A percentile compares a stretch with the other conserved stretches of the same genome.
phyloP scores from a whole-genome alignment of 1,140 invertebrate species.

The Zophobas morio region DNA sequence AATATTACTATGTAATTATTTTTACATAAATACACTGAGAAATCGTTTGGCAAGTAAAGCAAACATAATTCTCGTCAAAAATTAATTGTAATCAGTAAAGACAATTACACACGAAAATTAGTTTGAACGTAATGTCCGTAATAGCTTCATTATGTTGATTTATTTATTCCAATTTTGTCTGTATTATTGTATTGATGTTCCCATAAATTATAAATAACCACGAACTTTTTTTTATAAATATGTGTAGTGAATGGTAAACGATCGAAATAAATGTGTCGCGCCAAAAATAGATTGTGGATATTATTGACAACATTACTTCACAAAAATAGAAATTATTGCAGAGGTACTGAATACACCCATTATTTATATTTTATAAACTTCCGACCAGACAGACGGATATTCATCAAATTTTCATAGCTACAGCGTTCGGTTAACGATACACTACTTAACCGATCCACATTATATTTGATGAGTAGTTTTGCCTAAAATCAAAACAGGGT shows the following conservation, averaged over 20 bases:
- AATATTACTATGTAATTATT: too few species aligned
- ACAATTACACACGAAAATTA: neutral
- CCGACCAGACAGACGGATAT: neutral
- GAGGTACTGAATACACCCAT: slow-evolving; percentile 3
- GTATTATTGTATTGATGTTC: neutral
- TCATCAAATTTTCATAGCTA: too few species aligned
- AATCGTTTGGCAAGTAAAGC: too few species aligned
- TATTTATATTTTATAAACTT: slow-evolving; percentile 33
- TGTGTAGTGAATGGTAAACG: too few species aligned
- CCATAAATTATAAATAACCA: neutral
- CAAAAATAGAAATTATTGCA: slow-evolving; percentile 20
- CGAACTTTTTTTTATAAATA: too few species aligned
- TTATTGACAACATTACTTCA: slow-evolving; percentile 13
- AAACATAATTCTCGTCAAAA: too few species aligned
- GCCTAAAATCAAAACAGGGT: too few species aligned
- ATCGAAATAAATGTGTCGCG: slow-evolving; percentile 2
- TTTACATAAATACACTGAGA: too few species aligned
- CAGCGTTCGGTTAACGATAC: too few species aligned
- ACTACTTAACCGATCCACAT: too few species aligned
- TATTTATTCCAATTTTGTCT: neutral
- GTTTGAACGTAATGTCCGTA: neutral
- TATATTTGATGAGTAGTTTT: too few species aligned
- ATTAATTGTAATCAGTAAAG: too few species aligned
- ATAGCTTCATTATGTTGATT: neutral
- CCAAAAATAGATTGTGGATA: neutral